Base-by-base conservation (phyloP, 2,797 vertebrate genomes). In the Rhynchonycteris naso region DNA sequence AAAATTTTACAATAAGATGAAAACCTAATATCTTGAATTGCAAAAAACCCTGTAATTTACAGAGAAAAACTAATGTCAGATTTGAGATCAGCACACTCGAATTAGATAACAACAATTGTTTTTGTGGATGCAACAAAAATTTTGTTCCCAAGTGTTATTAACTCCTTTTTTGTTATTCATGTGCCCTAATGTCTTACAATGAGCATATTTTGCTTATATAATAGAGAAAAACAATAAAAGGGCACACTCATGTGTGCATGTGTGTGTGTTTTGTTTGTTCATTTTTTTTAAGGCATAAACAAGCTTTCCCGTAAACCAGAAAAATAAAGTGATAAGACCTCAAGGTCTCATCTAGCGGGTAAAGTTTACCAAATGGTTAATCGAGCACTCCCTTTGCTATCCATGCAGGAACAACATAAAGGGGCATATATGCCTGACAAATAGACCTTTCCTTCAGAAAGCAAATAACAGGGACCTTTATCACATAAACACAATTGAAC, bases 191-290 rank as follows among this genome's bases (percentile, higher is more conserved):
- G 24, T 92, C 43, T 94, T 89, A 69, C 9, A 58, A 81, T 56
- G 10, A n/a, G 13, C n/a, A 50, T 75, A 63, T 81, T 81, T 92
- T 92, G 69, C 30, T 89, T 84, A 75, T 30, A 54, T 68, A 92
- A 92, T 89, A 71, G 69, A 26, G 71, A 71, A 80, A 94, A 92
- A 66, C 58, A 76, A 56, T 65, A 69, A 93, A 71, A 71, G n/a
- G 7, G 7, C 11, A 54, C 16, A 4, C 1, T n/a, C 4, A 35
- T 86, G 58, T 58, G 50, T n/a, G 54, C 35, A 5, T 52, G 43
- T 71, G 2, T 52, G 13, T 59, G 66, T 81, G 9, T 63, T 12
- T 75, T 59, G 58, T 33, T 81, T 81, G 21, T 58, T 94, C 24
- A 12, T 81, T 63, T 38, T 47, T 84, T 59, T 75, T 65, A 91